These are phyloP conservation scores for Alexandromys fortis DNA, from an alignment of 2,113 vertebrate genomes.

Conservation along the genomic window DNA sequence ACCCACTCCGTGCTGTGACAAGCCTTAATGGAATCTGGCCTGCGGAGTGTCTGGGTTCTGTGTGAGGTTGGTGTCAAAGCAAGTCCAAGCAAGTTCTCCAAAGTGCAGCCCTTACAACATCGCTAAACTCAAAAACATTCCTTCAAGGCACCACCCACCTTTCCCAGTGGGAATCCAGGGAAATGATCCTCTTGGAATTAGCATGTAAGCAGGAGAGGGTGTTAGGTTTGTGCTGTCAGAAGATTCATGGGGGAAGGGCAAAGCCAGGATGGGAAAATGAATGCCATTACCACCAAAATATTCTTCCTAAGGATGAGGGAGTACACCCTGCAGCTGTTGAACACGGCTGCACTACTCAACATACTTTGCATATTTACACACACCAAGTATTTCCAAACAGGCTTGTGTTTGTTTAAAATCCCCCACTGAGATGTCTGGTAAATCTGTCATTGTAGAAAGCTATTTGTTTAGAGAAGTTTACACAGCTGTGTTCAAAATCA, in stretches of 20 bases:
- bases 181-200: slow-evolving; percentile 76
- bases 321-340: slow-evolving; percentile 85
- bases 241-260: neutral
- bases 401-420: slow-evolving; percentile 85
- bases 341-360: slow-evolving; percentile 76
- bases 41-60: neutral
- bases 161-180: slow-evolving; percentile 77
- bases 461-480: slow-evolving; percentile 75
- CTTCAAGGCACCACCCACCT: slow-evolving; percentile 69
- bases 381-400: slow-evolving; percentile 87
- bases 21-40: slow-evolving; percentile 55
- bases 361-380: slow-evolving; percentile 88
- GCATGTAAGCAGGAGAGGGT: neutral
- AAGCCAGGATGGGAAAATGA: slow-evolving; percentile 75
- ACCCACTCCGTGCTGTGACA: neutral
- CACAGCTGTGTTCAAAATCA: slow-evolving; percentile 74
- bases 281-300: slow-evolving; percentile 76
- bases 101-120: slow-evolving; percentile 59
- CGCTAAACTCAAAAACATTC: neutral
- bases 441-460: slow-evolving; percentile 79
- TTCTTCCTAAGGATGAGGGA: slow-evolving; percentile 73
- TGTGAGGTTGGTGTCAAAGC: slow-evolving; percentile 37
- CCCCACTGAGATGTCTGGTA: slow-evolving; percentile 80
- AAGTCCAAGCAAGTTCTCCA: slow-evolving; percentile 59
- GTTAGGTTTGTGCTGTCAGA: slow-evolving; percentile 48